phyloP scores from a whole-genome alignment of 2,797 vertebrate genomes.

The Crocodylus rhombifer region DNA sequence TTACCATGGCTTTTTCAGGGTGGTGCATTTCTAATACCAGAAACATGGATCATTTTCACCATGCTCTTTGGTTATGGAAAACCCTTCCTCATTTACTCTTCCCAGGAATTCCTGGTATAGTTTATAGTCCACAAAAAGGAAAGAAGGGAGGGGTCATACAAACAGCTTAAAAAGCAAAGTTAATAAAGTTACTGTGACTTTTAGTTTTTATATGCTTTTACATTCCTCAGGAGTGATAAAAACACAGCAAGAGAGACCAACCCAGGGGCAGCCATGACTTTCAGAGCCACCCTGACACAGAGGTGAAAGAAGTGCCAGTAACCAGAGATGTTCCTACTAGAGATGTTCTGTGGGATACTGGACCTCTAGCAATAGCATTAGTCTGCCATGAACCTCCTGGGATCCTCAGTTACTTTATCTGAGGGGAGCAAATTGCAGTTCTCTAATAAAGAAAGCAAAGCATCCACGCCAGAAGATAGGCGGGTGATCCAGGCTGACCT shows the following conservation, averaged over 20 bases:
- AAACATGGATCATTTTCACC: not conserved
- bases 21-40: not conserved
- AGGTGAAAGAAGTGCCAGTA: not conserved
- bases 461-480: no score
- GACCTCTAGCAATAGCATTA: not conserved
- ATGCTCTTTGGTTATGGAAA: no score
- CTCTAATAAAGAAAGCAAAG: not conserved
- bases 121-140: not conserved
- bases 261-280: no score
- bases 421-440: fast-evolving
- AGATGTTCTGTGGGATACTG: fast-evolving
- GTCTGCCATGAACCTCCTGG: not conserved
- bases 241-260: no score
- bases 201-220: no score
- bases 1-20: not conserved
- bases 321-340: no score
- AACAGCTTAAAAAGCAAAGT: no score
- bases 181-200: no score
- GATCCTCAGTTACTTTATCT: not conserved
- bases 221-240: no score
- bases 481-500: no score
- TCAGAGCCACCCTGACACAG: not conserved
- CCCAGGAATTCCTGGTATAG: not conserved
- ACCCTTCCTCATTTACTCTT: not conserved
- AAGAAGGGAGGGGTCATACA: not conserved